Conservation (phyloP, 2,113 vertebrate species). For the Bagarius yarrelli region DNA sequence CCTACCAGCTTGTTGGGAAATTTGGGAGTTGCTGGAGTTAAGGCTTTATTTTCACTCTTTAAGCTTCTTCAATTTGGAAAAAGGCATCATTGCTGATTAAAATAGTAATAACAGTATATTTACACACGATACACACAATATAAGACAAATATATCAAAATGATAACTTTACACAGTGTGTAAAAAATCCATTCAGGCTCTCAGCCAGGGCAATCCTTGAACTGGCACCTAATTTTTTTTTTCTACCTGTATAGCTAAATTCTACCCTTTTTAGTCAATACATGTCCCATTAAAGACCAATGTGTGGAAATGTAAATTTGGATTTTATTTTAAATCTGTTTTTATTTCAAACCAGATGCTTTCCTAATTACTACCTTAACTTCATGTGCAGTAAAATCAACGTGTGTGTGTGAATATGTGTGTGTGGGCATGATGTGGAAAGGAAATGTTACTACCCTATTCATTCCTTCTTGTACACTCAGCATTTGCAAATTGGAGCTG, state of each 20-base stretch:
- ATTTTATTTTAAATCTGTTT: neutral
- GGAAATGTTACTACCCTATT: slow-evolving; percentile 24
- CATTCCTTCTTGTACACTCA: slow-evolving; percentile 26
- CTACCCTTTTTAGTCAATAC: no score
- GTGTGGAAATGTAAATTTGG: no score
- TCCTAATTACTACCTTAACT: neutral
- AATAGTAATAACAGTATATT: neutral
- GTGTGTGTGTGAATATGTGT: slow-evolving; percentile 14
- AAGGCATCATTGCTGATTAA: neutral
- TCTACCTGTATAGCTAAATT: no score
- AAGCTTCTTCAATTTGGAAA: neutral
- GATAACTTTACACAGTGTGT: neutral
- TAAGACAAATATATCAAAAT: neutral
- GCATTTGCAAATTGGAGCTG: slow-evolving; percentile 22
- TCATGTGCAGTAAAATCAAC: neutral
- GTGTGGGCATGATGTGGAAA: neutral
- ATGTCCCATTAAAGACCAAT: no score
- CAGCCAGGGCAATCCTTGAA: no score
- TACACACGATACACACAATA: neutral
- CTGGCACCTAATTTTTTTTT: no score
- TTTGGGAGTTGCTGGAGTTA: no score
- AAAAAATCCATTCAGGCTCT: no score
- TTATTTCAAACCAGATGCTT: no score
- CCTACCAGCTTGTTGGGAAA: neutral
- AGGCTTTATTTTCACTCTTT: neutral